Conservation (phyloP, 2,113 vertebrate genomes). For the Gavia stellata region DNA sequence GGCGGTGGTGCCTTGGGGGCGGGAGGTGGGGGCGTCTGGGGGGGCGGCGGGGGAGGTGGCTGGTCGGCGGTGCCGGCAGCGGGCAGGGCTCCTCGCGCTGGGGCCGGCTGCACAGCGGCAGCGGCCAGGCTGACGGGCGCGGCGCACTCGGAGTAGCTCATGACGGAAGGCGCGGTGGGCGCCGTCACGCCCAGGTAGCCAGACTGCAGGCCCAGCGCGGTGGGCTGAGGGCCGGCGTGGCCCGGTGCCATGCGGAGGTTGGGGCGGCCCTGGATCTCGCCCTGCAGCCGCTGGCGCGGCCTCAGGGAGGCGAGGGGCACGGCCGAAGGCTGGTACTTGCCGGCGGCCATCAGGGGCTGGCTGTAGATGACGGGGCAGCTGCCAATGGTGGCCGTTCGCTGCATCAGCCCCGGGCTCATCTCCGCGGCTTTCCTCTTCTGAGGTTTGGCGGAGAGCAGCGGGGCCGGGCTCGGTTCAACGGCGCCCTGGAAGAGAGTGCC, state of each 20-base stretch:
- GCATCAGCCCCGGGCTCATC: conserved; percentile 70
- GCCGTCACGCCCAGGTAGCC: conserved; percentile 76
- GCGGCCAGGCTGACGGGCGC: conserved; percentile 58
- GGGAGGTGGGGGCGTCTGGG: conserved; percentile 40
- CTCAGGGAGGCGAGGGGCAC: neutral
- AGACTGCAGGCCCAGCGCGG: conserved; percentile 54
- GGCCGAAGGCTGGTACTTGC: conserved; percentile 56
- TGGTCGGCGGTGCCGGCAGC: conserved; percentile 52
- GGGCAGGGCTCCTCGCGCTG: conserved; percentile 64
- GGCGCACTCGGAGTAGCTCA: conserved; percentile 73
- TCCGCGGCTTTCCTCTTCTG: conserved; percentile 85
- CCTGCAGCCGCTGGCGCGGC: conserved; percentile 36
- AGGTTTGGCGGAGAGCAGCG: conserved; percentile 65
- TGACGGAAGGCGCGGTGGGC: conserved; percentile 67
- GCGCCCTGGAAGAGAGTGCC: conserved; percentile 5
- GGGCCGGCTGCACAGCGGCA: conserved; percentile 64
- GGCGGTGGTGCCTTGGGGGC: conserved; percentile 64
- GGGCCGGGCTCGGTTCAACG: conserved; percentile 46
- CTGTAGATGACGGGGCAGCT: conserved; percentile 92
- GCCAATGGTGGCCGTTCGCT: conserved; percentile 86
- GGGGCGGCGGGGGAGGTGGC: conserved; percentile 45
- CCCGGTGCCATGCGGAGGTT: neutral
- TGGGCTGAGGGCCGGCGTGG: conserved; percentile 19
- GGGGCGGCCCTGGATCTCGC: conserved; percentile 46
- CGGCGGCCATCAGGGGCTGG: conserved; percentile 74